Base-by-base conservation (phyloP, 2,888 invertebrate species). In the Slavum lentiscoides region DNA sequence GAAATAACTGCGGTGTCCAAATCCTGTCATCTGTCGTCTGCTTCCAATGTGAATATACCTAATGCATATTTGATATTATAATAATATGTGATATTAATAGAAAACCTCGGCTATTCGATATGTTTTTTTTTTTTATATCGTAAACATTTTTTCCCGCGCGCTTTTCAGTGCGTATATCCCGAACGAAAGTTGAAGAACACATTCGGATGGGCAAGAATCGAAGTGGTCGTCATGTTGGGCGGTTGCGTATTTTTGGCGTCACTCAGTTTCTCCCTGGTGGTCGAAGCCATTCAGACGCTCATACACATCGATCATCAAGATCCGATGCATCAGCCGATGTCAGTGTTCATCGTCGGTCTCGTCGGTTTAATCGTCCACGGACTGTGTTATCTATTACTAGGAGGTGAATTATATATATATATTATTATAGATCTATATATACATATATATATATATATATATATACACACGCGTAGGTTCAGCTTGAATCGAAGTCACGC, bases 201-300 rank as follows among this genome's bases (percentile, higher is more conserved):
- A 0, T 96, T 96, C 85, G 96, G 96, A 13, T 96, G 96, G 96
- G 93, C 95, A 5, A 90, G 96, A 83, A 93, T 95, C 74, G 95
- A 96, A 85, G 92, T 96, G n/a, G 89, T 95, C 11, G 92, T 93
- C 64, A 91, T 94, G 88, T 87, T 95, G 66, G 91, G 93, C 5
- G 93, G 93, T 74, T 93, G 93, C 86, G 92, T 94, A 62, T 92
- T 95, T 84, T 89, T 95, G 83, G 92, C 92, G 0, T 94, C 96
- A 0, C 90, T 96, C 82, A 92, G 93, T 67, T 93, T 95, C 85
- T 94, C 94, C 0, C 87, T 94, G 68, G 87, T 93, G 8, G 91
- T 95, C 8, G 95, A 95, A 87, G 93, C 94, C 0, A 85, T 94
- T 64, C 95, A 95, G 86, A 92, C 93, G 0, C 88, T 94, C 64